Percentiles rank a stretch among this genome's conserved stretches.
These are phyloP conservation scores for Hypercompe scribonia DNA, from an alignment of 2,888 invertebrate genomes.

Conservation along the genomic window DNA sequence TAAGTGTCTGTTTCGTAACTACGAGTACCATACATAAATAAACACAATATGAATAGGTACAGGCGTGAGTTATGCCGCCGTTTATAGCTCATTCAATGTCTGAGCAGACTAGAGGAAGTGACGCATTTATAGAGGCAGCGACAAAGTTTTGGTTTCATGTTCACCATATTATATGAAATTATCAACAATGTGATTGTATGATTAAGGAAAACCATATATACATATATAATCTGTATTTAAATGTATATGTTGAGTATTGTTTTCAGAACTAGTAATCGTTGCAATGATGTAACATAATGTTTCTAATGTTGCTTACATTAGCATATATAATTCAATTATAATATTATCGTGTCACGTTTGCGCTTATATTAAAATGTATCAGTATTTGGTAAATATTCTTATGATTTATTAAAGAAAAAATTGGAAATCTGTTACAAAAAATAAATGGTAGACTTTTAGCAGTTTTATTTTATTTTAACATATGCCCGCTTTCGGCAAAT, in stretches of 20 bases:
- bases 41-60: slow-evolving; percentile 8
- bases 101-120: slow-evolving; percentile 38
- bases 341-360: neutral
- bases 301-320: neutral
- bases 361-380: neutral
- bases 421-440: too few relatives aligned
- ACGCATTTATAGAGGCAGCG: slow-evolving; percentile 29
- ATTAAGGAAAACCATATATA: slow-evolving; percentile 7
- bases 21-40: slow-evolving; percentile 6
- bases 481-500: too few relatives aligned
- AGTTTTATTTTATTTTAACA: too few relatives aligned
- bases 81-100: slow-evolving; percentile 37
- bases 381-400: too few relatives aligned
- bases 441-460: too few relatives aligned
- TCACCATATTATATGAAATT: slow-evolving; percentile 36
- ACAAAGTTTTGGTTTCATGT: slow-evolving; percentile 24
- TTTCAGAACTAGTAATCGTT: neutral
- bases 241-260: neutral
- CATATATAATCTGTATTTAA: neutral
- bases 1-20: slow-evolving; percentile 5
- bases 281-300: neutral
- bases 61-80: slow-evolving; percentile 12
- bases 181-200: slow-evolving; percentile 22
- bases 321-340: neutral
- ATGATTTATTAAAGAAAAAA: too few relatives aligned